Evolutionary conservation across 35 echinoderm and acorn worm species (phyloP).

Genomic region (Heliocidaris erythrogramma): DNA sequence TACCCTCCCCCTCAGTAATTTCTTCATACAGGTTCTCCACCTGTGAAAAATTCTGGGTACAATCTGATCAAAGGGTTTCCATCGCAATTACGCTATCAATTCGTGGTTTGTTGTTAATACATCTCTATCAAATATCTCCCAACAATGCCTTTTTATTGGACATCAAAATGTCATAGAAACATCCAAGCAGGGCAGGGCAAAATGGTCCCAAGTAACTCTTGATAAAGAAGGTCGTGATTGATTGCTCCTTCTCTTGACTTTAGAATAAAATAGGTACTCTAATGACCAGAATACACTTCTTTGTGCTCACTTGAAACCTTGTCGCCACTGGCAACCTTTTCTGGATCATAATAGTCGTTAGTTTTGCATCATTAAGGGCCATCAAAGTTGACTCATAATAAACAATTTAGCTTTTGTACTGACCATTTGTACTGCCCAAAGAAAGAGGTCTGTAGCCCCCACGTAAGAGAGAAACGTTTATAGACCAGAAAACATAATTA

Average conservation of each 20-base stretch:
- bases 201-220: too few species aligned
- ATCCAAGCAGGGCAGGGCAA: too few species aligned
- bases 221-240: not conserved
- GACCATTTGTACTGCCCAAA: not conserved
- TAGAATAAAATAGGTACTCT: not conserved
- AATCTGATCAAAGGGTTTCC: too few species aligned
- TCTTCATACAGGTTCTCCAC: too few species aligned
- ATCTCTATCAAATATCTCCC: too few species aligned
- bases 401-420: not conserved
- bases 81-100: too few species aligned
- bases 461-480: not conserved
- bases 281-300: not conserved
- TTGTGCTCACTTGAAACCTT: not conserved
- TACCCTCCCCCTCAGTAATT: too few species aligned
- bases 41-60: too few species aligned
- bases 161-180: too few species aligned
- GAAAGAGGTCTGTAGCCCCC: not conserved
- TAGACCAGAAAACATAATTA: not conserved
- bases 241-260: not conserved
- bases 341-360: not conserved
- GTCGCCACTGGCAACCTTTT: not conserved
- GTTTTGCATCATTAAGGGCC: not conserved
- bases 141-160: too few species aligned
- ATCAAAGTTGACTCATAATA: not conserved
- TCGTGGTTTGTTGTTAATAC: too few species aligned